phyloP scores from a whole-genome alignment of 2,888 invertebrate genomes.

The Opisthograptis luteolata region DNA sequence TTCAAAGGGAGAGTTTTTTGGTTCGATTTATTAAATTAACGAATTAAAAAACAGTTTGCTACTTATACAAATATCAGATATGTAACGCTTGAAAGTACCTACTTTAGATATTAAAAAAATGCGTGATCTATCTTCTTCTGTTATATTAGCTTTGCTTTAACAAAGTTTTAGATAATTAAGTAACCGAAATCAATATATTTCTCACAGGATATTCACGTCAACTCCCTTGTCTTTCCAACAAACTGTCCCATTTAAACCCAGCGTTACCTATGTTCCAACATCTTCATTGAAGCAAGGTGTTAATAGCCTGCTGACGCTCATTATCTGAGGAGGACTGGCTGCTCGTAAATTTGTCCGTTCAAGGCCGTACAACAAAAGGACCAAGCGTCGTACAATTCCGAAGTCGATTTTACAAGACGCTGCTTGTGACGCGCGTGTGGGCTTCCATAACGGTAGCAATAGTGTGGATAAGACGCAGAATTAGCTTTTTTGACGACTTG shows the following conservation, averaged over 20 bases:
- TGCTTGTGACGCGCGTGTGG: conserved; percentile 79
- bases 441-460: conserved; percentile 46
- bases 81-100: too few relatives aligned
- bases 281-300: conserved; percentile 79
- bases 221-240: conserved; percentile 14
- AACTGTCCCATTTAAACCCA: conserved; percentile 20
- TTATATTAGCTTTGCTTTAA: too few relatives aligned
- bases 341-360: conserved; percentile 78
- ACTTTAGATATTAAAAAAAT: too few relatives aligned
- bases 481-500: too few relatives aligned
- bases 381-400: conserved; percentile 74
- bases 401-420: conserved; percentile 82
- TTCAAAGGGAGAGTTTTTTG: too few relatives aligned
- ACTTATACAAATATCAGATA: too few relatives aligned
- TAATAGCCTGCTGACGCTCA: conserved; percentile 77
- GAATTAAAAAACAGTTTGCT: too few relatives aligned
- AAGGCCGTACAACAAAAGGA: conserved; percentile 77
- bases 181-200: too few relatives aligned
- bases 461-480: conserved; percentile 49
- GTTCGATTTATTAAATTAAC: too few relatives aligned
- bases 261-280: conserved; percentile 37
- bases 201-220: too few relatives aligned
- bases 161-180: too few relatives aligned
- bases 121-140: too few relatives aligned
- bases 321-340: conserved; percentile 63